A percentile compares a stretch with the other conserved stretches of the same genome.
Evolutionary conservation across 2,888 invertebrate genomes (phyloP).

Genomic region (Dolichopus griseipennis): DNA sequence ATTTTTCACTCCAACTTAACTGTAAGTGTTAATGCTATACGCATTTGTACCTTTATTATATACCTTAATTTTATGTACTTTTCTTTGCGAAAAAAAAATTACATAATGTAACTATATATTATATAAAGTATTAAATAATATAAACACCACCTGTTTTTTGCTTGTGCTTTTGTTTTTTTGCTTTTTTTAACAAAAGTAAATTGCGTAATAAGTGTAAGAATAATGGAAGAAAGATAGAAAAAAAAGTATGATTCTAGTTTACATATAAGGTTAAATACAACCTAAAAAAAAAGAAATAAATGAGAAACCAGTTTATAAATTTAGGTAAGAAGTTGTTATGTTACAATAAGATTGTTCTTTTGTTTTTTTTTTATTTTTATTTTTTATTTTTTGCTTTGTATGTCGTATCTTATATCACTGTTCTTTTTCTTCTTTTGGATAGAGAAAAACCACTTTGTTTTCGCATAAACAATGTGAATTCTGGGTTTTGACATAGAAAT

Average conservation of each 20-base stretch:
- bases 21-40: no score
- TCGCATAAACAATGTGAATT: neutral
- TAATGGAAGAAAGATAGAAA: neutral
- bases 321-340: slow-evolving; percentile 6
- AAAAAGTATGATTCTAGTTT: neutral
- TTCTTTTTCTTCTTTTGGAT: no score
- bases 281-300: no score
- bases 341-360: neutral
- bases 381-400: neutral
- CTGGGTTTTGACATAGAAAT: neutral
- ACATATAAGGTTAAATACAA: neutral
- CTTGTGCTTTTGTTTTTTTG: neutral
- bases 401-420: neutral
- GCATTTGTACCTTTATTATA: no score
- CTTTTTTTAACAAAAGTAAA: neutral
- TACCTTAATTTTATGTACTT: no score
- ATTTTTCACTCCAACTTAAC: no score
- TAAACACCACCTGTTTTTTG: neutral
- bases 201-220: slow-evolving; percentile 6
- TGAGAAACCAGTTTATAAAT: neutral
- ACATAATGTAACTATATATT: no score
- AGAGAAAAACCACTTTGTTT: neutral
- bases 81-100: no score
- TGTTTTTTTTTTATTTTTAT: no score
- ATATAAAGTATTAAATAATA: neutral